Percentiles rank a stretch among this genome's conserved stretches.
Conservation (phyloP, 2,888 invertebrate species). For the Caenorhabditis sp. region DNA sequence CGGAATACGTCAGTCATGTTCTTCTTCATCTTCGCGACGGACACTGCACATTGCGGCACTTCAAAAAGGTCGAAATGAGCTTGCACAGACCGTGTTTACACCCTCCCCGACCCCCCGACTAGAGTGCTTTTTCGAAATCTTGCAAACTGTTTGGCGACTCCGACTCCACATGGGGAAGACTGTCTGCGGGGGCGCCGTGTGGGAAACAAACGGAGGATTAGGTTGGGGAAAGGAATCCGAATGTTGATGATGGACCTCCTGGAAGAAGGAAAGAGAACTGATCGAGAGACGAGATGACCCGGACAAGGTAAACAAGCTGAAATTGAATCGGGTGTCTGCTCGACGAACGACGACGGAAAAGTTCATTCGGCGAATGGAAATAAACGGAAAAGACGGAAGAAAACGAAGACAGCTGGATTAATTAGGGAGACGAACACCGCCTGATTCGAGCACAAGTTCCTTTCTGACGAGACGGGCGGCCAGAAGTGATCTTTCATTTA, state of each 20-base stretch:
- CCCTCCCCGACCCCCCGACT: slow-evolving; percentile 32
- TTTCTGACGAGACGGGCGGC: background rate
- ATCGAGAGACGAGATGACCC: no score
- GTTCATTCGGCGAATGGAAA: slow-evolving; percentile 6
- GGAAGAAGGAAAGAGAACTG: background rate
- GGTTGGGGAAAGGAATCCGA: slow-evolving; percentile 10
- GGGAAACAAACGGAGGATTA: slow-evolving; percentile 24
- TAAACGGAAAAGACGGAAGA: slow-evolving; percentile 9
- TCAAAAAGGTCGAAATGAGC: slow-evolving; percentile 50
- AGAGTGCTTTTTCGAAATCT: slow-evolving; percentile 46
- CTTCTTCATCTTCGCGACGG: slow-evolving; percentile 12
- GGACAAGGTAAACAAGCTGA: slow-evolving; percentile 38
- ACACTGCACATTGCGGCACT: slow-evolving; percentile 30
- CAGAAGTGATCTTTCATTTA: slow-evolving; percentile 4
- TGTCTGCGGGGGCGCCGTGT: slow-evolving; percentile 57
- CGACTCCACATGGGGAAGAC: slow-evolving; percentile 15
- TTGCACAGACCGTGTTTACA: slow-evolving; percentile 59
- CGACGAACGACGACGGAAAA: no score
- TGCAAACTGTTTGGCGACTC: slow-evolving; percentile 41
- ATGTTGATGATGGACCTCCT: no score
- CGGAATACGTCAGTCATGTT: slow-evolving; percentile 39
- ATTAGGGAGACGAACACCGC: background rate
- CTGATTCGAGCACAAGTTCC: background rate
- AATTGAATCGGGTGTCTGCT: slow-evolving; percentile 46
- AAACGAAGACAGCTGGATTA: slow-evolving; percentile 6